Conservation (phyloP, 92 coral and sea anemone genomes). For the Porites divaricata region DNA sequence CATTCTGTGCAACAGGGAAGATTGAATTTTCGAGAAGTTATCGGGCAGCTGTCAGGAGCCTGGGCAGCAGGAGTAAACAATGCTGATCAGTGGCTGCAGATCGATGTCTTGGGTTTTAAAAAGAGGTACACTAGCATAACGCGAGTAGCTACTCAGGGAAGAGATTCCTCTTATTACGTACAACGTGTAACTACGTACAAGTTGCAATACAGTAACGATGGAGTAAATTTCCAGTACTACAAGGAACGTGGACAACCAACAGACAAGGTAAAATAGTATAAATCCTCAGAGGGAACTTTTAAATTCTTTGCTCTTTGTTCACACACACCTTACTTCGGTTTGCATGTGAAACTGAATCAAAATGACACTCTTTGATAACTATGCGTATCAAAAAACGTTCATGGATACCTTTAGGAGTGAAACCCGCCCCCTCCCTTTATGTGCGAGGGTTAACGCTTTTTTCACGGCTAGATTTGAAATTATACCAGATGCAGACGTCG, state of each 20-base stretch:
- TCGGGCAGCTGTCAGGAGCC: neutral
- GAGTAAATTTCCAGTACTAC: constrained; percentile 3
- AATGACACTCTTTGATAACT: no score
- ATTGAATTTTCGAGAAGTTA: neutral
- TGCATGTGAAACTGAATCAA: neutral
- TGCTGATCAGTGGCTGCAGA: constrained; percentile 14
- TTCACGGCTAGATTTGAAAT: no score
- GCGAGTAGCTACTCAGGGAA: constrained; percentile 29
- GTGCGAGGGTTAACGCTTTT: no score
- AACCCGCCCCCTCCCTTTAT: no score
- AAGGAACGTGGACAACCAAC: constrained; percentile 1
- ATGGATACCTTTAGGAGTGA: no score
- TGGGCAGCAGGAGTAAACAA: neutral
- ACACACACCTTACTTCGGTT: neutral
- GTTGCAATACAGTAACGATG: constrained; percentile 8
- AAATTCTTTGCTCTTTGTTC: neutral
- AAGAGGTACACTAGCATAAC: neutral
- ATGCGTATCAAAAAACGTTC: no score
- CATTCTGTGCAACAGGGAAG: neutral
- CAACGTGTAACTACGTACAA: constrained; percentile 17
- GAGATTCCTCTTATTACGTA: neutral
- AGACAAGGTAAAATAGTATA: constrained; percentile 3
- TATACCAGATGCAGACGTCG: no score
- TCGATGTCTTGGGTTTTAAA: neutral
- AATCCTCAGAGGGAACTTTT: neutral